Percentiles rank a stretch among this genome's conserved stretches.
phyloP scores from a whole-genome alignment of 2,888 invertebrate genomes.

The Helleia helle region DNA sequence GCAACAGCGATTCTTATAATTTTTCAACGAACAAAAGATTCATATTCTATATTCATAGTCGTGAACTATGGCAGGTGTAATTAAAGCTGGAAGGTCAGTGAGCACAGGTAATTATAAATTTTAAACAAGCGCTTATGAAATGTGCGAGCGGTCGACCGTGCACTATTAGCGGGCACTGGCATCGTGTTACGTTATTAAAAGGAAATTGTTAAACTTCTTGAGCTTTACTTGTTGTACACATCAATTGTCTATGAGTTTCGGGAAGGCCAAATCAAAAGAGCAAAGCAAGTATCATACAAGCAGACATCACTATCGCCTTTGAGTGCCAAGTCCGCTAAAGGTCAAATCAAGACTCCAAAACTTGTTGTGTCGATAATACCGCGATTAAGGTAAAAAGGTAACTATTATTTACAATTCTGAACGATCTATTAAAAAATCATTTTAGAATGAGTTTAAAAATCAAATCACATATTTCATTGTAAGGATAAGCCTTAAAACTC shows the following conservation, averaged over 20 bases:
- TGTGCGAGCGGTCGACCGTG: conserved; percentile 60
- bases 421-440: too few relatives aligned
- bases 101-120: conserved; percentile 62
- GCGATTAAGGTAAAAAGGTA: too few relatives aligned
- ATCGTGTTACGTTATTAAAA: conserved; percentile 43
- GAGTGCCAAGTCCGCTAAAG: too few relatives aligned
- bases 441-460: too few relatives aligned
- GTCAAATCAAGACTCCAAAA: too few relatives aligned
- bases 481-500: too few relatives aligned
- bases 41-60: conserved; percentile 50
- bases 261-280: too few relatives aligned
- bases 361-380: too few relatives aligned
- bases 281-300: too few relatives aligned
- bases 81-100: conserved; percentile 70
- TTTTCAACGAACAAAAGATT: not conserved
- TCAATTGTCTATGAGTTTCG: not conserved
- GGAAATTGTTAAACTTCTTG: conserved; percentile 32
- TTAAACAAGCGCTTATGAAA: conserved; percentile 62
- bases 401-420: too few relatives aligned
- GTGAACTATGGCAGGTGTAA: conserved; percentile 68
- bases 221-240: not conserved
- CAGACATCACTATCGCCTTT: too few relatives aligned
- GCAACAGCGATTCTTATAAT: not conserved
- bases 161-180: conserved; percentile 64
- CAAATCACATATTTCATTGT: too few relatives aligned